These are phyloP conservation scores for Phyto melanocephala DNA, from an alignment of 2,888 invertebrate species.

Conservation along the genomic window DNA sequence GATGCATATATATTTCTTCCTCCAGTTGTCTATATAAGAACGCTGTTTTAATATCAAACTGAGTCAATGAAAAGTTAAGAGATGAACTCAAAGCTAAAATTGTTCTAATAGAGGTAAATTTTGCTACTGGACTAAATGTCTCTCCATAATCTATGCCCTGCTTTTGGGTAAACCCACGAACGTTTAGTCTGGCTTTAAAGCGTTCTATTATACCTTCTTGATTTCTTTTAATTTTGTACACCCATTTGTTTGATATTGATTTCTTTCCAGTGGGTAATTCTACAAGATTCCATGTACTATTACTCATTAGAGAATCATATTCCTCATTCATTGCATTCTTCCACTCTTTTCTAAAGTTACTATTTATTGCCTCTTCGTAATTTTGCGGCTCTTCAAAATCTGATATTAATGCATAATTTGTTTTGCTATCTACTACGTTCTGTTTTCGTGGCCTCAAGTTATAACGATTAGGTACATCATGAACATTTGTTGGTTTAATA, in stretches of 20 bases:
- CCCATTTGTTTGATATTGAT: not conserved
- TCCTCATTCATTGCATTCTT: conserved; percentile 47
- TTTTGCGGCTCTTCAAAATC: conserved; percentile 4
- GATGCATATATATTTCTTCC: conserved; percentile 58
- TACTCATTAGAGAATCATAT: not conserved
- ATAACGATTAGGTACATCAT: not conserved
- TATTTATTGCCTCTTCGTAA: conserved; percentile 15
- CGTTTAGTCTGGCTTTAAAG: conserved; percentile 51
- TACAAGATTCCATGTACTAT: conserved; percentile 11
- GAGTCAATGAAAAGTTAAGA: conserved; percentile 26
- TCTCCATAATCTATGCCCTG: conserved; percentile 61
- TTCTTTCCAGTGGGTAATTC: not conserved
- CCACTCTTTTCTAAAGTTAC: conserved; percentile 28
- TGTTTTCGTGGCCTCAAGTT: conserved; percentile 6
- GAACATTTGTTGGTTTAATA: not conserved
- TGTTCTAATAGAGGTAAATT: not conserved
- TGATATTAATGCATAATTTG: not conserved
- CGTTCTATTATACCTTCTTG: conserved; percentile 6
- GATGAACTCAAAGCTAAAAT: conserved; percentile 39
- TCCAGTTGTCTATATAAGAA: conserved; percentile 53
- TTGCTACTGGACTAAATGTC: conserved; percentile 35
- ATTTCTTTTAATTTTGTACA: not conserved
- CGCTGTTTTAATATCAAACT: conserved; percentile 58
- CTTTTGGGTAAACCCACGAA: conserved; percentile 60
- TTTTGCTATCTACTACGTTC: not conserved